phyloP scores from a whole-genome alignment of 2,113 vertebrate species.

The Xyliphius kryptos region DNA sequence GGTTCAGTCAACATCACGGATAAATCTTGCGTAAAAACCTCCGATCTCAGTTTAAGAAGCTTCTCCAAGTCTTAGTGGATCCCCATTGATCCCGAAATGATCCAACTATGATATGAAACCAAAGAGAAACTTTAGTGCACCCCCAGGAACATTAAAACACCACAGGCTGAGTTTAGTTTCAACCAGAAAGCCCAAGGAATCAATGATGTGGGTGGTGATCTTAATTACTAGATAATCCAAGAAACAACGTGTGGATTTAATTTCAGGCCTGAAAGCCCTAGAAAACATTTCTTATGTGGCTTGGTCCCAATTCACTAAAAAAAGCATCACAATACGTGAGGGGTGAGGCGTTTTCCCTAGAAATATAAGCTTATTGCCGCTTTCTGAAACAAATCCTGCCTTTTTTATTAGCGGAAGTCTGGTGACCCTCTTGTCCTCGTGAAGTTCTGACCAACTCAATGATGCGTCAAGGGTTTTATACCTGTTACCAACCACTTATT shows the following conservation, averaged over 20 bases:
- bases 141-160: conserved; percentile 41
- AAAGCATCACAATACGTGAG: conserved; percentile 20
- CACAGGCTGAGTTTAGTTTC: conserved; percentile 53
- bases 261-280: conserved; percentile 55
- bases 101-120: conserved; percentile 54
- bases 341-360: too few species aligned
- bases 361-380: too few species aligned
- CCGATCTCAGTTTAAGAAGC: too few species aligned
- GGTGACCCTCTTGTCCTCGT: too few species aligned
- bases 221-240: conserved; percentile 59
- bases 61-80: conserved; percentile 19
- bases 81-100: conserved; percentile 69
- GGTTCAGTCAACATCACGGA: conserved; percentile 26
- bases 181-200: conserved; percentile 52
- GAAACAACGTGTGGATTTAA: conserved; percentile 42
- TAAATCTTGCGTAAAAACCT: neutral
- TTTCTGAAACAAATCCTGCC: too few species aligned
- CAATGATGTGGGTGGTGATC: conserved; percentile 52
- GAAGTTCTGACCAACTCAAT: too few species aligned
- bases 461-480: too few species aligned
- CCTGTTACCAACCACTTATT: too few species aligned
- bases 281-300: conserved; percentile 12
- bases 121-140: conserved; percentile 48
- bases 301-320: neutral
- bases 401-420: too few species aligned